Base-by-base conservation (phyloP, 2,113 vertebrate genomes). In the Perognathus longimembris region DNA sequence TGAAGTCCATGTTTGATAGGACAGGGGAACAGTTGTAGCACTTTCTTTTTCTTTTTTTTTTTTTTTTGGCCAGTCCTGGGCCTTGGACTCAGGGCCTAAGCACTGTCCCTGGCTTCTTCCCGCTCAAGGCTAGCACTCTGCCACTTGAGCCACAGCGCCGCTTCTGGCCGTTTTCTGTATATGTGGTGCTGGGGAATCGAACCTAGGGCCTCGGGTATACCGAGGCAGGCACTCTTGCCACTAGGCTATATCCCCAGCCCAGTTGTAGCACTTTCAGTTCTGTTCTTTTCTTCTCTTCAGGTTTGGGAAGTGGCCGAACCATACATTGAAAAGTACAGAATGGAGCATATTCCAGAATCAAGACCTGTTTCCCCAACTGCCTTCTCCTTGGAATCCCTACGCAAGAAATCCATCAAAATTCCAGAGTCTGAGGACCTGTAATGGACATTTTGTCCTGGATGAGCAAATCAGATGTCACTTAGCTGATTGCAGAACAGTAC, bases 321-420 rank as follows among this genome's bases (percentile, higher is more conserved):
- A 3, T 99, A 99, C 95, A 99, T 99, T 38, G 99, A 99, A 85
- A 99, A 99, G 96, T 99, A 99, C 94, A 98, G 98, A 96, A 98
- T 97, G 34, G 99, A 99, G 92, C 98, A 98, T 79, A 98, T 99
- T 95, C 99, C 99, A 0, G 99, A 99, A 95, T 99, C 99, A 0
- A 98, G 98, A 82, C 99, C 99, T 2, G 50, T 96, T 95, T 99
- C 99, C 85, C 99, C 99, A 8, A 99, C 99, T 0, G 99, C 99
- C 91, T 99, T 99, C 94, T 99, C 98, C 63, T 97, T 99, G 96
- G 98, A 98, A 24, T 95, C 94, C 0, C 98, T 99, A 36, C 94
- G 96, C 96, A 21, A 94, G 96, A 97, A 98, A 97, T 86, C 4
- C 66, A 45, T n/a, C 21, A 77, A 54, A 34, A 94, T 97, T 32